phyloP scores from a whole-genome alignment of 2,888 invertebrate genomes.

The Chorisops tibialis region DNA sequence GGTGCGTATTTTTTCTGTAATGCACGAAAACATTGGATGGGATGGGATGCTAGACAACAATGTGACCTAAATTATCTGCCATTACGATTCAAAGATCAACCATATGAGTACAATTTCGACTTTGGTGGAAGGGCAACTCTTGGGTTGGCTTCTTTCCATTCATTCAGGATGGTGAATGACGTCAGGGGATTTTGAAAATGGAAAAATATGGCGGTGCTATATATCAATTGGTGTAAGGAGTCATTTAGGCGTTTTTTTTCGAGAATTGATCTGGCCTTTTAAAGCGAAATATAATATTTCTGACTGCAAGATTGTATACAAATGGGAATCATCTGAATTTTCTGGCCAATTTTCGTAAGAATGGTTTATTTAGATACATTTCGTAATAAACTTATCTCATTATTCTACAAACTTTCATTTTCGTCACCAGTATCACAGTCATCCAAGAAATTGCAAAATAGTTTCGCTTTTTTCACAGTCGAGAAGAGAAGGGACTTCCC shows the following conservation, averaged over 20 bases:
- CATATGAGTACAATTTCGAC: constrained; percentile 21
- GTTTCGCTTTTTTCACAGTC: no score
- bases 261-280: no score
- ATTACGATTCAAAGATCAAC: constrained; percentile 29
- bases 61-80: constrained; percentile 30
- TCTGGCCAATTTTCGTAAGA: no score
- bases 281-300: no score
- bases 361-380: no score
- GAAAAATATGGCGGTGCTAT: constrained; percentile 18
- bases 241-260: constrained; percentile 21
- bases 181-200: constrained; percentile 19
- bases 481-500: no score
- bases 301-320: no score
- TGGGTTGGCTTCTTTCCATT: constrained; percentile 23
- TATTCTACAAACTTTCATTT: no score
- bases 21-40: background rate
- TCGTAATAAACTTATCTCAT: no score
- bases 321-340: no score
- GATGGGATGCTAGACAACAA: constrained; percentile 7
- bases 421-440: no score
- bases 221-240: constrained; percentile 23
- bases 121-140: constrained; percentile 18
- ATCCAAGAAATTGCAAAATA: no score
- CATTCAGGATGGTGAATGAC: constrained; percentile 6
- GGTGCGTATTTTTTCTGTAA: constrained; percentile 2